These are phyloP conservation scores for Allophyes oxyacanthae DNA, from an alignment of 2,888 invertebrate genomes.

Conservation along the genomic window DNA sequence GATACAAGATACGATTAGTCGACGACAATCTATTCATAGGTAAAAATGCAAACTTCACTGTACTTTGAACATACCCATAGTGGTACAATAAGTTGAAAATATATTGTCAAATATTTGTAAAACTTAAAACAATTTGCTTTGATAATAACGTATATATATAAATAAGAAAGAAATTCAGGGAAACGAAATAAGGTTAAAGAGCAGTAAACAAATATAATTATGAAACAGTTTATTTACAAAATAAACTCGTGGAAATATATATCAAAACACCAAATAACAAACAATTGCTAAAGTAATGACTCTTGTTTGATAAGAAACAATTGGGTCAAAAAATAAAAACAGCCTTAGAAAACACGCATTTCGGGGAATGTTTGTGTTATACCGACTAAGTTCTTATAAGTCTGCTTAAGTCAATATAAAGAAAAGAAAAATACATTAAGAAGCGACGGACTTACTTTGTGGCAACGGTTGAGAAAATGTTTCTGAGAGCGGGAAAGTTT, in stretches of 20 bases:
- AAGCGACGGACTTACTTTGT: too few relatives aligned
- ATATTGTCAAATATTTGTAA: too few relatives aligned
- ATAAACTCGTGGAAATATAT: constrained; percentile 25
- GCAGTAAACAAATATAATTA: constrained; percentile 20
- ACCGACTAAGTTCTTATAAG: constrained; percentile 8
- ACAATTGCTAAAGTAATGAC: constrained; percentile 24
- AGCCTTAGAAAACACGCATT: constrained; percentile 2
- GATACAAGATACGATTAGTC: too few relatives aligned
- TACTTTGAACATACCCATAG: too few relatives aligned
- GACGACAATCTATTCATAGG: too few relatives aligned
- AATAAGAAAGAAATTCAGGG: constrained; percentile 24
- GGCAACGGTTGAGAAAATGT: too few relatives aligned
- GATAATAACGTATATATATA: background rate
- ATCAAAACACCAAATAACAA: constrained; percentile 28
- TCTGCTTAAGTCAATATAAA: background rate
- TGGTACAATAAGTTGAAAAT: too few relatives aligned
- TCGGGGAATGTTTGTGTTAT: constrained; percentile 15
- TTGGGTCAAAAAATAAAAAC: constrained; percentile 24
- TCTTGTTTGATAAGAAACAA: constrained; percentile 6
- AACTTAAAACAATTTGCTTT: too few relatives aligned
- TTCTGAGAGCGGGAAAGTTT: too few relatives aligned
- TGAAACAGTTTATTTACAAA: constrained; percentile 31
- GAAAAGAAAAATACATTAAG: background rate
- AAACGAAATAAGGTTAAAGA: constrained; percentile 26
- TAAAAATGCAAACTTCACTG: too few relatives aligned